Conservation (phyloP, 1,140 invertebrate genomes). For the Apis florea region DNA sequence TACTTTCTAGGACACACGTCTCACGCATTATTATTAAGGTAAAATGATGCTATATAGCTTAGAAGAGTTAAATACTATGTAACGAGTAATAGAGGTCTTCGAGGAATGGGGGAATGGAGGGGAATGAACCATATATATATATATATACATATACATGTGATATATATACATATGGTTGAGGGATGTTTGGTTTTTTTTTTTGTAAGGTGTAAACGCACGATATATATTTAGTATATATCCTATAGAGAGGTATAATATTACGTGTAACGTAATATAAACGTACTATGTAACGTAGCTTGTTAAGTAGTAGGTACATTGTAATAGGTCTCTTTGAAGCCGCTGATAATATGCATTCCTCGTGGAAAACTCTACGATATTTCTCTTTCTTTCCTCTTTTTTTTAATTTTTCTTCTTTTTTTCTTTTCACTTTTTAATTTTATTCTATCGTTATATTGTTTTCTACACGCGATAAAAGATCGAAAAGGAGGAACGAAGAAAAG, state of each 20-base stretch:
- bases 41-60: constrained; percentile 75
- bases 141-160: too few relatives aligned
- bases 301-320: constrained; percentile 76
- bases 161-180: too few relatives aligned
- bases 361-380: constrained; percentile 64
- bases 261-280: constrained; percentile 67
- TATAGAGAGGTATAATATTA: constrained; percentile 75
- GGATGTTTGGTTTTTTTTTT: not conserved
- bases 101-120: not conserved
- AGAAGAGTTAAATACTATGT: constrained; percentile 77
- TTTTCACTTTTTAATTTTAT: not conserved
- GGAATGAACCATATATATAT: not conserved
- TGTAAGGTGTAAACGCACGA: constrained; percentile 70
- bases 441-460: too few relatives aligned
- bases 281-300: constrained; percentile 75
- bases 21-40: constrained; percentile 79
- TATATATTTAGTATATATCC: constrained; percentile 77
- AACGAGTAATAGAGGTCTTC: constrained; percentile 66
- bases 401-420: not conserved
- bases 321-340: constrained; percentile 74
- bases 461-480: not conserved
- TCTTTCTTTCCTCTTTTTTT: not conserved
- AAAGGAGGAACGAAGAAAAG: not conserved
- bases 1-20: constrained; percentile 79
- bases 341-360: constrained; percentile 72